phyloP scores from a whole-genome alignment of 2,797 vertebrate species.

The Diplodus puntazzo region DNA sequence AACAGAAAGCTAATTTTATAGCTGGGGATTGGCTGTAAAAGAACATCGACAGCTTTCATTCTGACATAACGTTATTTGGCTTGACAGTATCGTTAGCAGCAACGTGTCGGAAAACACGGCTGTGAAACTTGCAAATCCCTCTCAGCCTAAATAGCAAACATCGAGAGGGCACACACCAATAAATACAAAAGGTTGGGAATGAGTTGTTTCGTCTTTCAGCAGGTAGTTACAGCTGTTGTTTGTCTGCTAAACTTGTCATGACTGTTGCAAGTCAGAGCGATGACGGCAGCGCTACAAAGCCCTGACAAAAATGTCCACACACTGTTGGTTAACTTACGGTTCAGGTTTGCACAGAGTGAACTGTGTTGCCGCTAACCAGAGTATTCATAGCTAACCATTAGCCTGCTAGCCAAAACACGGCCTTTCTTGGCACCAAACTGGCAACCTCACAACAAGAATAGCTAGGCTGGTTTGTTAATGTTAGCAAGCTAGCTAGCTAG shows the following conservation, averaged over 20 bases:
- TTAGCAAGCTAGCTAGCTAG: conserved; percentile 71
- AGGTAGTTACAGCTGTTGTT: conserved; percentile 53
- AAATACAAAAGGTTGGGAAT: background rate
- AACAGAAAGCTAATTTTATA: conserved; percentile 17
- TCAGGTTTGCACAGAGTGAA: conserved; percentile 30
- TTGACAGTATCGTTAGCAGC: conserved; percentile 34
- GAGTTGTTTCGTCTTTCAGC: conserved; percentile 16
- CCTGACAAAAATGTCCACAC: conserved; percentile 55
- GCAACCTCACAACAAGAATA: conserved; percentile 72
- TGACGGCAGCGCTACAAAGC: conserved; percentile 74
- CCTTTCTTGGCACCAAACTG: conserved; percentile 71
- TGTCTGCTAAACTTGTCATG: conserved; percentile 74
- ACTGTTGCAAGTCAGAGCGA: conserved; percentile 72
- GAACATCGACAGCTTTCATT: conserved; percentile 20
- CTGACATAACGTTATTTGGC: conserved; percentile 38
- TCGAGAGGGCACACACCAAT: background rate
- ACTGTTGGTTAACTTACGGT: conserved; percentile 39
- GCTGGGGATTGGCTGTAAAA: conserved; percentile 1
- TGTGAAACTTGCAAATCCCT: conserved; percentile 10
- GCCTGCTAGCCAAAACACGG: conserved; percentile 61
- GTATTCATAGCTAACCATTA: conserved; percentile 45
- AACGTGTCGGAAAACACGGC: conserved; percentile 20
- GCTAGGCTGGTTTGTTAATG: conserved; percentile 71
- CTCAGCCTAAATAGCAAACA: background rate
- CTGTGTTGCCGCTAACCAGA: conserved; percentile 33